Conservation (phyloP, 2,888 invertebrate species). For the Plebejus anna region DNA sequence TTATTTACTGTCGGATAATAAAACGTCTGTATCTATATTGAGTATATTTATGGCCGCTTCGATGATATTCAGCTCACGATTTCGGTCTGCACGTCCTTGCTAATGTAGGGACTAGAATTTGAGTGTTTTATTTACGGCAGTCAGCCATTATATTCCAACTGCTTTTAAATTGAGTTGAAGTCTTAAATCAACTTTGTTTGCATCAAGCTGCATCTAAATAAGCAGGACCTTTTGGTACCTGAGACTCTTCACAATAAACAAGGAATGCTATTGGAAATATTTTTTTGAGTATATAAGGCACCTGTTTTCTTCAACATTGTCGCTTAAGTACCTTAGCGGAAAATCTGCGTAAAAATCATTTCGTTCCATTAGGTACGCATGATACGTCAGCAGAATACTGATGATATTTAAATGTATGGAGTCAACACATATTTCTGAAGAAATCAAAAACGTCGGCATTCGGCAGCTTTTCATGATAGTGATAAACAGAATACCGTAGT, state of each 20-base stretch:
- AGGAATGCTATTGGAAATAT: not conserved
- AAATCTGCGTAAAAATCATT: not conserved
- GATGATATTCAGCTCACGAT: slow-evolving; percentile 2
- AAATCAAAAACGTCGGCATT: not conserved
- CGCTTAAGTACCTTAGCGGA: not conserved
- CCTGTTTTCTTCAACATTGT: not conserved
- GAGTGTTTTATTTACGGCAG: not conserved
- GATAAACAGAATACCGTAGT: not conserved
- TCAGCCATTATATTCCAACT: not conserved
- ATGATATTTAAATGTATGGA: not conserved
- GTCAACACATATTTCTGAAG: not conserved
- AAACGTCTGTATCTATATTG: slow-evolving; percentile 24
- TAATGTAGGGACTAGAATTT: not conserved
- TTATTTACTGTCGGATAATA: slow-evolving; percentile 29
- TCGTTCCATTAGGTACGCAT: not conserved
- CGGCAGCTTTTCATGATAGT: not conserved
- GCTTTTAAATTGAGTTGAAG: not conserved
- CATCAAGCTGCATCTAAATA: not conserved
- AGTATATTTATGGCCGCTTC: not conserved
- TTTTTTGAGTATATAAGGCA: not conserved
- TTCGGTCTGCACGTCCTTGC: slow-evolving; percentile 11
- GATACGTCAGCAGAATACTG: not conserved
- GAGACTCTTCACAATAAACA: not conserved
- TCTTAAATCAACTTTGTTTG: not conserved
- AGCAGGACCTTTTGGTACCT: not conserved